phyloP scores from a whole-genome alignment of 2,797 vertebrate genomes.

The Sebastiscus albofasciatus region DNA sequence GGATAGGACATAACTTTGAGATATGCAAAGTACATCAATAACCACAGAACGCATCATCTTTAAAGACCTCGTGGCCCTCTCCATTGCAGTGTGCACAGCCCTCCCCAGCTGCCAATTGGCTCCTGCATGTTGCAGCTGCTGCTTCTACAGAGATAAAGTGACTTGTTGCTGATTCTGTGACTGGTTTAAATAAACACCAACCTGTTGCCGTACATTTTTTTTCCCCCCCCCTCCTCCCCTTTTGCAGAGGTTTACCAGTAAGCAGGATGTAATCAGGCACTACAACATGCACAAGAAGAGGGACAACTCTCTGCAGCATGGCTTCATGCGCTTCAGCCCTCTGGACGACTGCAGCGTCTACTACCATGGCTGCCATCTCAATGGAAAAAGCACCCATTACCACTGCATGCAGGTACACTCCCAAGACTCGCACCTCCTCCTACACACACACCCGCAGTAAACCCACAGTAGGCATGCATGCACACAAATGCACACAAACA shows the following conservation, averaged over 20 bases:
- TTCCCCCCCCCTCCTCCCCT: slow-evolving; percentile 20
- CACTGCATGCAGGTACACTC: slow-evolving; percentile 99
- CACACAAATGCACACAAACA: slow-evolving; percentile 5
- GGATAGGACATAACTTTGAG: slow-evolving; percentile 57
- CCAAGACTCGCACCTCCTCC: slow-evolving; percentile 14
- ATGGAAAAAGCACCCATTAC: slow-evolving; percentile 99
- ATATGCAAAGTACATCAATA: slow-evolving; percentile 75
- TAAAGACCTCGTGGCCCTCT: slow-evolving; percentile 65
- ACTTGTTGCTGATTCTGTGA: slow-evolving; percentile 83
- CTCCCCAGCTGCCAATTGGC: slow-evolving; percentile 77
- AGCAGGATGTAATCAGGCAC: slow-evolving; percentile 99
- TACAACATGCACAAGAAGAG: slow-evolving; percentile 99
- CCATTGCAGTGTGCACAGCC: slow-evolving; percentile 58
- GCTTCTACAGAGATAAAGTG: slow-evolving; percentile 82
- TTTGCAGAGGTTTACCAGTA: slow-evolving; percentile 98
- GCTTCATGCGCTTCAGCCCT: slow-evolving; percentile 99
- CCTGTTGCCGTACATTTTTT: slow-evolving; percentile 78
- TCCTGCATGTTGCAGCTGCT: slow-evolving; percentile 82
- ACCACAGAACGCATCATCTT: slow-evolving; percentile 59
- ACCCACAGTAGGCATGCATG: slow-evolving; percentile 17
- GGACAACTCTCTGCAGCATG: slow-evolving; percentile 98
- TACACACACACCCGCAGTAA: slow-evolving; percentile 29
- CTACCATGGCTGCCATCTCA: slow-evolving; percentile 99
- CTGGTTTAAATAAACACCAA: slow-evolving; percentile 79
- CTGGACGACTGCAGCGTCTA: slow-evolving; percentile 99